Conservation (phyloP, 2,888 invertebrate genomes). For the Acronicta alni region DNA sequence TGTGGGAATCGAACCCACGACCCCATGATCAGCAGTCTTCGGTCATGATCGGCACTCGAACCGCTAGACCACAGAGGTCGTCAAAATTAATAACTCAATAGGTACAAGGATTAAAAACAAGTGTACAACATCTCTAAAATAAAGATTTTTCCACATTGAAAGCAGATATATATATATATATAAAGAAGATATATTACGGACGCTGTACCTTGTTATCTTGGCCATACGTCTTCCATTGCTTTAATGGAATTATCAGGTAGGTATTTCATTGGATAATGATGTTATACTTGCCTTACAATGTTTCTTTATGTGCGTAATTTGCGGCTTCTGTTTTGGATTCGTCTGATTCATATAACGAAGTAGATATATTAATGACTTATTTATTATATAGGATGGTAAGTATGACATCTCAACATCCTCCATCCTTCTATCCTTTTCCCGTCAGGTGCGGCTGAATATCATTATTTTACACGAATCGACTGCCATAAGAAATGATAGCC, state of each 20-base stretch:
- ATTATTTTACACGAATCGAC: too few species aligned
- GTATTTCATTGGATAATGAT: conserved; percentile 61
- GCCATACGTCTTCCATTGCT: conserved; percentile 59
- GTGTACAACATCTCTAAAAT: conserved; percentile 55
- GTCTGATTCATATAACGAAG: conserved; percentile 8
- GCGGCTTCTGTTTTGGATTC: conserved; percentile 53
- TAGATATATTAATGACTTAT: not conserved
- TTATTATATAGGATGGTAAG: conserved; percentile 5
- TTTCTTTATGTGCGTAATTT: conserved; percentile 47
- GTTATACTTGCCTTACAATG: conserved; percentile 44
- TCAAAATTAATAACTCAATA: too few species aligned
- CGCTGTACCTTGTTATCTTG: conserved; percentile 53
- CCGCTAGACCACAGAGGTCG: too few species aligned
- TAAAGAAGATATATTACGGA: conserved; percentile 52
- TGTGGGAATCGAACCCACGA: too few species aligned
- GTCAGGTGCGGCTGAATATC: too few species aligned
- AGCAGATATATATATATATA: too few species aligned
- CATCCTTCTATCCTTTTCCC: too few species aligned
- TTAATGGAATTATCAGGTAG: conserved; percentile 67
- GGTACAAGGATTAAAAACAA: conserved; percentile 7
- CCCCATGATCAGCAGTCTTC: too few species aligned
- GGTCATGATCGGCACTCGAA: too few species aligned
- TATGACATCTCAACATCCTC: too few species aligned
- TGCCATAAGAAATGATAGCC: too few species aligned
- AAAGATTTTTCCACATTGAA: conserved; percentile 54